phyloP scores from a whole-genome alignment of 1,140 invertebrate genomes.

The Heliothis virescens region DNA sequence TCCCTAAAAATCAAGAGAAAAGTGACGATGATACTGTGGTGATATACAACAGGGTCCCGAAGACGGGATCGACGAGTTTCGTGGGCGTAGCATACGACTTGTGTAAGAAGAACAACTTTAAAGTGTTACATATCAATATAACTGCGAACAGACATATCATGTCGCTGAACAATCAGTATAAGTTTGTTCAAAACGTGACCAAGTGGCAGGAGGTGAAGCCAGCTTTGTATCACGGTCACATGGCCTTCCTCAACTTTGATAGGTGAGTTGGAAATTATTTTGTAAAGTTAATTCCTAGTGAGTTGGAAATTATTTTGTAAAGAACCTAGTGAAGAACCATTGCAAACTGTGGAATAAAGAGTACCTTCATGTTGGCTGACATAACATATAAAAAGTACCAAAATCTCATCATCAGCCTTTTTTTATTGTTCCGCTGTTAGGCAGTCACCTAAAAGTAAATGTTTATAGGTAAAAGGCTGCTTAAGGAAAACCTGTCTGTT shows the following conservation, averaged over 20 bases:
- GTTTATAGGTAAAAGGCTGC: too few relatives aligned
- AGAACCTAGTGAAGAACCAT: too few relatives aligned
- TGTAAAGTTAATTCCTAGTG: slow-evolving; percentile 84
- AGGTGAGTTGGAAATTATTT: slow-evolving; percentile 87
- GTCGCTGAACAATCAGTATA: slow-evolving; percentile 96
- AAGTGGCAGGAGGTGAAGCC: slow-evolving; percentile 96
- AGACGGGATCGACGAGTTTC: slow-evolving; percentile 99
- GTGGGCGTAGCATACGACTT: slow-evolving; percentile 99
- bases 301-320: slow-evolving; percentile 39
- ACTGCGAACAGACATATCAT: slow-evolving; percentile 98
- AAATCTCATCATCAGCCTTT: too few relatives aligned
- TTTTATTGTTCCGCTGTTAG: too few relatives aligned
- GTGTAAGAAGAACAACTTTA: slow-evolving; percentile 96
- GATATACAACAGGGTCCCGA: slow-evolving; percentile 98
- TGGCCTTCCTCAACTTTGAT: slow-evolving; percentile 97
- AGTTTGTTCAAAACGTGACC: slow-evolving; percentile 96
- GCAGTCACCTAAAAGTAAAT: too few relatives aligned
- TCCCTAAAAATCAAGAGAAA: slow-evolving; percentile 66
- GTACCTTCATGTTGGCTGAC: too few relatives aligned
- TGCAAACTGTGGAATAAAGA: too few relatives aligned
- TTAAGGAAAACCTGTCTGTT: too few relatives aligned
- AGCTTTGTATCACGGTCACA: slow-evolving; percentile 98
- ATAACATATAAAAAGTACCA: too few relatives aligned
- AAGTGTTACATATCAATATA: slow-evolving; percentile 96
- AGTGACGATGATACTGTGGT: slow-evolving; percentile 90